A percentile compares a stretch with the other conserved stretches of the same genome.
Evolutionary conservation across 64 coral and sea anemone species (phyloP).

Genomic region (Montipora sp.): DNA sequence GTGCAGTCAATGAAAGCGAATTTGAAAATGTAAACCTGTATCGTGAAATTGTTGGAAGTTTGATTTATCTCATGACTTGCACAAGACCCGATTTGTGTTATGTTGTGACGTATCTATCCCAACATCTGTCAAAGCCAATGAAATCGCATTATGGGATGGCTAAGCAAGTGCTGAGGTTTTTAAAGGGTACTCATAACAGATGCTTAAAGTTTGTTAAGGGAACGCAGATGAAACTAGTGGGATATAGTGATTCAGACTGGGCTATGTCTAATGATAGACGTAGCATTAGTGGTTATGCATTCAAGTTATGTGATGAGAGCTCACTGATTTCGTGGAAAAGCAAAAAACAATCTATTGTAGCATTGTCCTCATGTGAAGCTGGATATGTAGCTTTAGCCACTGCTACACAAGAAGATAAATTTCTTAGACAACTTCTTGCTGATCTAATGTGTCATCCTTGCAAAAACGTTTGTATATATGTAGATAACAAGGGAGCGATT

Average conservation of each 20-base stretch:
- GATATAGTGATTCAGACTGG: slow-evolving; percentile 53
- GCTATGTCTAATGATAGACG: slow-evolving; percentile 29
- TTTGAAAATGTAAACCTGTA: slow-evolving; percentile 28
- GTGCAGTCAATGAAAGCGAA: background rate
- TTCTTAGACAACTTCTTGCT: slow-evolving; percentile 28
- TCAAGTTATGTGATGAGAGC: slow-evolving; percentile 37
- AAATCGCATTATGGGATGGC: slow-evolving; percentile 28
- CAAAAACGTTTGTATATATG: background rate
- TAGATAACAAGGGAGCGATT: slow-evolving; percentile 58
- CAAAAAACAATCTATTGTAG: background rate
- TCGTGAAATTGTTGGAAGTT: slow-evolving; percentile 47
- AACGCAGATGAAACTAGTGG: slow-evolving; percentile 9
- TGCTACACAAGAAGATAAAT: slow-evolving; percentile 24
- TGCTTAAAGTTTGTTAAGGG: slow-evolving; percentile 38
- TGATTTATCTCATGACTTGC: slow-evolving; percentile 61
- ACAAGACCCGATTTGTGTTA: slow-evolving; percentile 68
- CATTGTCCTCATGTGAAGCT: slow-evolving; percentile 67
- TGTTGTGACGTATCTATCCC: slow-evolving; percentile 52
- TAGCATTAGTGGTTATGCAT: slow-evolving; percentile 56
- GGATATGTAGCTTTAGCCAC: slow-evolving; percentile 22
- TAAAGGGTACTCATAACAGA: slow-evolving; percentile 53
- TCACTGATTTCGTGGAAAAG: too few relatives aligned
- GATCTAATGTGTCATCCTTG: background rate
- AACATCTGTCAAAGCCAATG: slow-evolving; percentile 54
- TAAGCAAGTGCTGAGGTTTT: slow-evolving; percentile 52